phyloP scores from a whole-genome alignment of 2,888 invertebrate genomes.

The Drosophila tanythrix region DNA sequence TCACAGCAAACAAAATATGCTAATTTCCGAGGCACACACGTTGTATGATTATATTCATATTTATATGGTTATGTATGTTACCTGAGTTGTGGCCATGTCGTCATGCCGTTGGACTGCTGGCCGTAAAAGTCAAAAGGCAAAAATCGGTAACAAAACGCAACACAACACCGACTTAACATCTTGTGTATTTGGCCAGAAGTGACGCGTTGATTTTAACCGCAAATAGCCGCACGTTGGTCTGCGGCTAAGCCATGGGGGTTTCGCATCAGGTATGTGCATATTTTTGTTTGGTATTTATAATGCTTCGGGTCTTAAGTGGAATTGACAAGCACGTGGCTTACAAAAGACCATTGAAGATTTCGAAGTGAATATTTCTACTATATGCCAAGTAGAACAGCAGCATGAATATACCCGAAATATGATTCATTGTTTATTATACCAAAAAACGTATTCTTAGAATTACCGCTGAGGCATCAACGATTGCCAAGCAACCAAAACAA shows the following conservation, averaged over 20 bases:
- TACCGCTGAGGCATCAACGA: slow-evolving; percentile 32
- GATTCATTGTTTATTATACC: slow-evolving; percentile 56
- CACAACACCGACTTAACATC: slow-evolving; percentile 26
- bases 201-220: slow-evolving; percentile 54
- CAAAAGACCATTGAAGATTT: slow-evolving; percentile 45
- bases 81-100: slow-evolving; percentile 51
- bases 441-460: slow-evolving; percentile 52
- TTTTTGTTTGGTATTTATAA: slow-evolving; percentile 2
- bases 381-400: not conserved
- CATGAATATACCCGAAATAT: slow-evolving; percentile 36
- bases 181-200: slow-evolving; percentile 49
- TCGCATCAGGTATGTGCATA: slow-evolving; percentile 17
- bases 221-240: slow-evolving; percentile 43
- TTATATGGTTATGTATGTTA: slow-evolving; percentile 25
- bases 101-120: slow-evolving; percentile 56
- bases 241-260: slow-evolving; percentile 30
- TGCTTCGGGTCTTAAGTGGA: slow-evolving; percentile 15
- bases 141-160: slow-evolving; percentile 13
- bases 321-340: slow-evolving; percentile 58
- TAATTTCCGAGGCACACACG: slow-evolving; percentile 55
- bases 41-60: slow-evolving; percentile 22
- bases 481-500: slow-evolving; percentile 49
- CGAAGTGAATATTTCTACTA: not conserved
- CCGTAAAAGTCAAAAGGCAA: slow-evolving; percentile 44
- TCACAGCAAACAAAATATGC: slow-evolving; percentile 74